Conservation (phyloP, 2,888 invertebrate genomes). For the Ectemnius continuus region DNA sequence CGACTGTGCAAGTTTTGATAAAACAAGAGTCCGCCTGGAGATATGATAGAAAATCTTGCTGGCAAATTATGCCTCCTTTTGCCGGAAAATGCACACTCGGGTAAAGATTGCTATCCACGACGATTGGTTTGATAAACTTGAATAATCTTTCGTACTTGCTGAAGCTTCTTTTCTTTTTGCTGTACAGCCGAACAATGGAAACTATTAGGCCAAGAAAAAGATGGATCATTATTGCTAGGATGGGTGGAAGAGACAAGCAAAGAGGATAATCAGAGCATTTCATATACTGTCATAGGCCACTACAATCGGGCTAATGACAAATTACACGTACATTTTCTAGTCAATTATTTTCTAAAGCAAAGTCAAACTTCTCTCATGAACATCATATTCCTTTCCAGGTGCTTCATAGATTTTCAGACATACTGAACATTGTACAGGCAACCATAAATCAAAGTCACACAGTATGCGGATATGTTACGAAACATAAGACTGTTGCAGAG, state of each 20-base stretch:
- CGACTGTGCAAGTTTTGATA: neutral
- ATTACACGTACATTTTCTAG: slow-evolving; percentile 62
- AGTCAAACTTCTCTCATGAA: no score
- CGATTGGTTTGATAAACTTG: neutral
- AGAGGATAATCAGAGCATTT: slow-evolving; percentile 39
- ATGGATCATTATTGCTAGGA: slow-evolving; percentile 85
- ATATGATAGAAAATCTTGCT: slow-evolving; percentile 76
- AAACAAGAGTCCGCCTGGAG: slow-evolving; percentile 15
- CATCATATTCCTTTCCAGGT: slow-evolving; percentile 69
- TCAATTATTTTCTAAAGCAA: no score
- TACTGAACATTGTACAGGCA: slow-evolving; percentile 87
- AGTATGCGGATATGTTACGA: slow-evolving; percentile 85
- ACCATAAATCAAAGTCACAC: slow-evolving; percentile 86
- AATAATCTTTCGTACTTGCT: no score
- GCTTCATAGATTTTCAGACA: slow-evolving; percentile 82
- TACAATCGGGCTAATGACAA: slow-evolving; percentile 70
- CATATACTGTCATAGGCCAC: slow-evolving; percentile 72
- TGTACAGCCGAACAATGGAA: slow-evolving; percentile 86
- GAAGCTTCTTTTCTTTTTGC: neutral
- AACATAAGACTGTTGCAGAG: slow-evolving; percentile 74
- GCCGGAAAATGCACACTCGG: slow-evolving; percentile 67
- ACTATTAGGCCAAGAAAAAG: slow-evolving; percentile 88
- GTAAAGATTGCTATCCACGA: slow-evolving; percentile 53
- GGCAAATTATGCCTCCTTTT: slow-evolving; percentile 73
- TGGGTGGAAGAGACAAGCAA: slow-evolving; percentile 80